Evolutionary conservation across 1,140 invertebrate genomes (phyloP).

Genomic region (Neocloeon triangulifer): DNA sequence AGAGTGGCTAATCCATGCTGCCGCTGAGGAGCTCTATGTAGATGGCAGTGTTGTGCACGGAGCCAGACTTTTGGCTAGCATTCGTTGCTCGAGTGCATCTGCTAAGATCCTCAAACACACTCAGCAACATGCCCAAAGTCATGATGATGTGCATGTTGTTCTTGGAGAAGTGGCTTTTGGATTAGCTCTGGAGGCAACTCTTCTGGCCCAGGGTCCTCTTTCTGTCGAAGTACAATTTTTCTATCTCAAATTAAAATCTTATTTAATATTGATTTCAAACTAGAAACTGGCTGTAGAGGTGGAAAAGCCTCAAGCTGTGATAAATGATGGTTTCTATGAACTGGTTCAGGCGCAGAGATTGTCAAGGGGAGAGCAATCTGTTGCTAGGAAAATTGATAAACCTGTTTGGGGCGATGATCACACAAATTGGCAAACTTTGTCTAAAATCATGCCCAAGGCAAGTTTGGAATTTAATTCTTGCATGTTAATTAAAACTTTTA

Average conservation of each 20-base stretch:
- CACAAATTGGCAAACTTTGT: not conserved
- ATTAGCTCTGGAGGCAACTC: conserved; percentile 44
- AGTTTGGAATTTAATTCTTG: not conserved
- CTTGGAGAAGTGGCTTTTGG: conserved; percentile 46
- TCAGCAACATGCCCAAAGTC: conserved; percentile 14
- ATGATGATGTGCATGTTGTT: no score
- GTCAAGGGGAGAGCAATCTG: not conserved
- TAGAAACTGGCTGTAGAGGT: conserved; percentile 51
- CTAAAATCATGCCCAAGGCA: not conserved
- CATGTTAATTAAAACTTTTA: conserved; percentile 30
- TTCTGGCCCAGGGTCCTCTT: conserved; percentile 48
- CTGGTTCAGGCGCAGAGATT: conserved; percentile 22
- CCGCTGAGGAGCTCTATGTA: conserved; percentile 47
- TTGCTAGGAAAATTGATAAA: not conserved
- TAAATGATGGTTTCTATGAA: conserved; percentile 38
- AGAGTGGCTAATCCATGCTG: conserved; percentile 51
- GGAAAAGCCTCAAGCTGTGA: conserved; percentile 35
- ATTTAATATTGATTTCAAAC: not conserved
- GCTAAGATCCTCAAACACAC: conserved; percentile 21
- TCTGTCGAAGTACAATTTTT: conserved; percentile 43
- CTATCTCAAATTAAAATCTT: not conserved
- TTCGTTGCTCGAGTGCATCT: conserved; percentile 11
- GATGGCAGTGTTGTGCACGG: conserved; percentile 52
- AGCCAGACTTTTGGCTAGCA: conserved; percentile 39
- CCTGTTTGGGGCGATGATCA: not conserved